Evolutionary conservation across 2,888 invertebrate species (phyloP), one percentile per base, ranked within the genome.

Genomic region (Parnassius mnemosyne): DNA sequence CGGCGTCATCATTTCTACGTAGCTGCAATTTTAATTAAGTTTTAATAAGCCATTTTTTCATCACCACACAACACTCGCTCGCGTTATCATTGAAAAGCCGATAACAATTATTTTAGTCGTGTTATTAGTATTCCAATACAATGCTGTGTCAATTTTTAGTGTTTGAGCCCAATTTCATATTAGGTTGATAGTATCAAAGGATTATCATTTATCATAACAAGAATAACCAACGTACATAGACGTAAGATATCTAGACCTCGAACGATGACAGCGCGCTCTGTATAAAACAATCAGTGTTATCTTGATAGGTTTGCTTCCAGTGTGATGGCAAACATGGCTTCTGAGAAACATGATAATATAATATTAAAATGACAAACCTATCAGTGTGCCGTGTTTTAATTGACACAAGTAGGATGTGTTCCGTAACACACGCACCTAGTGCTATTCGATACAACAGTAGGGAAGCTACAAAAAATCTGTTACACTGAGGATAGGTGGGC

Each of bases 241-340:
- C 57, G 46, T 34, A 16, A 53, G 43, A 55, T 71, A 66, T 70
- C 71, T 69, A 76, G 70, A 71, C 71, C 71, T 74, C 69, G 78
- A 82, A 85, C 82, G 85, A 84, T 77, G 78, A 78, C 79, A 73
- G 72, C 72, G 73, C 75, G 71, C 71, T 74, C 71, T 78, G 78
- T 71, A 79, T 80, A 88, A 63, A 85, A 89, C 84, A 84, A 69
- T 76, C 74, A 71, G 66, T 68, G 73, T 86, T 89, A 89, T 90
- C 89, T 85, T 86, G 89, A 87, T 85, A 86, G 80, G 86, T 89
- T 88, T 89, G 79, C 86, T 77, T 76, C 47, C 54, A 49, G 12
- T 69, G 74, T 75, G 77, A 77, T 78, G 74, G 79, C 79, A 86
- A 83, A 86, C 84, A 86, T 70, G 71, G 77, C 79, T 83, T 85